Evolutionary conservation across 2,888 invertebrate genomes (phyloP).

Genomic region (Rhabditoides inermis): DNA sequence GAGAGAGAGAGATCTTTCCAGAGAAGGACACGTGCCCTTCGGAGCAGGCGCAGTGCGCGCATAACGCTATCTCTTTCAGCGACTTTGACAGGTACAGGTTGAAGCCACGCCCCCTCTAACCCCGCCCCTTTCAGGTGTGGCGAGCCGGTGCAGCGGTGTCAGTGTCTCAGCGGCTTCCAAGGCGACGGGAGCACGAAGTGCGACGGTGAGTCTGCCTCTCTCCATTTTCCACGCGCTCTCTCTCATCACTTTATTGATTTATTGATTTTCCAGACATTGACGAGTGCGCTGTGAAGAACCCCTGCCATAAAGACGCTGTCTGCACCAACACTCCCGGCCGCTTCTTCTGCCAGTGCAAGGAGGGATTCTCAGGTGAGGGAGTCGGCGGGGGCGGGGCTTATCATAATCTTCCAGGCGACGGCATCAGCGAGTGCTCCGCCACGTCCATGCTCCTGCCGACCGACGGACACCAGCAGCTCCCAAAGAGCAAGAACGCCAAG

Average conservation of each 20-base stretch:
- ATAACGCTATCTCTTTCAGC: conserved; percentile 48
- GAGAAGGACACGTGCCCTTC: conserved; percentile 18
- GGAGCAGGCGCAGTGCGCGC: conserved; percentile 34
- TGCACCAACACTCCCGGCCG: conserved; percentile 51
- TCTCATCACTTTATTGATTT: too few species aligned
- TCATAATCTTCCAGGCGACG: conserved; percentile 27
- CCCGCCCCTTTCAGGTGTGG: conserved; percentile 22
- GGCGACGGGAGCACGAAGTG: conserved; percentile 47
- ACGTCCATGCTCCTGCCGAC: conserved; percentile 39
- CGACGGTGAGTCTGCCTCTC: conserved; percentile 20
- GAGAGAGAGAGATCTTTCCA: too few species aligned
- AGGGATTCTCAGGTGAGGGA: conserved; percentile 37
- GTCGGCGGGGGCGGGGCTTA: background rate
- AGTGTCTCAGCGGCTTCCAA: conserved; percentile 47
- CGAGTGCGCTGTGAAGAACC: conserved; percentile 35
- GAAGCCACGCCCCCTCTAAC: background rate
- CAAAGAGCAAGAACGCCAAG: conserved; percentile 32
- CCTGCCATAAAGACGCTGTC: conserved; percentile 43
- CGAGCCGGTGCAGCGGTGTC: conserved; percentile 45
- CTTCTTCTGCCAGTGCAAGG: conserved; percentile 48
- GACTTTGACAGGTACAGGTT: conserved; percentile 34
- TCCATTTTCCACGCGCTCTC: too few species aligned
- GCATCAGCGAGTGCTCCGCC: conserved; percentile 38
- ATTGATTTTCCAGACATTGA: conserved; percentile 32
- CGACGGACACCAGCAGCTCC: conserved; percentile 35